Percentiles rank a stretch among this genome's conserved stretches.
Evolutionary conservation across 2,888 invertebrate genomes (phyloP).

Genomic region (Yponomeuta plumbellus): DNA sequence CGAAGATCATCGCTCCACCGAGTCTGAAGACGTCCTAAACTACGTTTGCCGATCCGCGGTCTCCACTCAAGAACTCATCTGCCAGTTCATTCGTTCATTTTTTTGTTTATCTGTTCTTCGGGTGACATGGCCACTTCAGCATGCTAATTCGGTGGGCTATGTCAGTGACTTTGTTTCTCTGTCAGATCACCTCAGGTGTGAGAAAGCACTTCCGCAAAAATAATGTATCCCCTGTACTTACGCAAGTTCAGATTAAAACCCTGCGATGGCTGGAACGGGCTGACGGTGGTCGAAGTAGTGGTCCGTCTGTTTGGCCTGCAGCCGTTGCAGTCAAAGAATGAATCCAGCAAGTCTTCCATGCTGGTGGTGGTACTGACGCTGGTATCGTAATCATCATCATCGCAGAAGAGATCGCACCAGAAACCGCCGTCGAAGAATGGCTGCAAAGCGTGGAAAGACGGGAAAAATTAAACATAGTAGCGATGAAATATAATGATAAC

Average conservation of each 20-base stretch:
- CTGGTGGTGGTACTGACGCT: slow-evolving; percentile 30
- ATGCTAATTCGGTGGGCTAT: too few relatives aligned
- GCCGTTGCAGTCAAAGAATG: slow-evolving; percentile 28
- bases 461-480: not conserved
- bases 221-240: slow-evolving; percentile 29
- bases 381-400: slow-evolving; percentile 39
- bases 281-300: slow-evolving; percentile 17
- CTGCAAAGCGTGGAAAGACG: slow-evolving; percentile 30
- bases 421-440: slow-evolving; percentile 41
- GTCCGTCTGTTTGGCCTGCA: slow-evolving; percentile 28
- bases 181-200: too few relatives aligned
- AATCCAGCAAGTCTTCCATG: slow-evolving; percentile 26
- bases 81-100: too few relatives aligned
- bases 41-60: too few relatives aligned
- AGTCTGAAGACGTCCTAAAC: too few relatives aligned
- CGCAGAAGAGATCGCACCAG: slow-evolving; percentile 51
- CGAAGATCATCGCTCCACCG: too few relatives aligned
- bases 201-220: too few relatives aligned
- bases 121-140: too few relatives aligned
- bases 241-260: slow-evolving; percentile 38
- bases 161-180: too few relatives aligned
- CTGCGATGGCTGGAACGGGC: slow-evolving; percentile 14
- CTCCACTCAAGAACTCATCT: too few relatives aligned
- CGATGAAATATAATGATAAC: too few relatives aligned
- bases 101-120: too few relatives aligned